phyloP scores from a whole-genome alignment of 2,888 invertebrate genomes.

The Drosophila siamana region DNA sequence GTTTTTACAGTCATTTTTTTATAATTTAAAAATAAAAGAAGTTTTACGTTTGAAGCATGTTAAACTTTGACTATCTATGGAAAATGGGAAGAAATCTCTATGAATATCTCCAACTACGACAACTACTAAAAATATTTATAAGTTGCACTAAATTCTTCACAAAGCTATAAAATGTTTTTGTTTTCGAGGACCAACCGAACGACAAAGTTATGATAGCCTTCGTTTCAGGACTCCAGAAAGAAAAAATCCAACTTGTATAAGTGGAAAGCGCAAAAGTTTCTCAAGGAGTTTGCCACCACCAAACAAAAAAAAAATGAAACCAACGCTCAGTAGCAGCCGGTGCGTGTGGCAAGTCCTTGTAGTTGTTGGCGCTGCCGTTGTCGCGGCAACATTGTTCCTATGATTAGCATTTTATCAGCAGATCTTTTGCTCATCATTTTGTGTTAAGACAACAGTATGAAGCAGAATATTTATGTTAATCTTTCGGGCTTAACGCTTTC shows the following conservation, averaged over 20 bases:
- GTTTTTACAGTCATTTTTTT: too few relatives aligned
- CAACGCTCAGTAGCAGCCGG: constrained; percentile 44
- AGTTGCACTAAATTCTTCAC: neutral
- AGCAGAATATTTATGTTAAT: constrained; percentile 73
- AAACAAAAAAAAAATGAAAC: constrained; percentile 1
- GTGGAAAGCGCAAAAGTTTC: constrained; percentile 66
- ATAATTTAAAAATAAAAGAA: too few relatives aligned
- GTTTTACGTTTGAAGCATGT: too few relatives aligned
- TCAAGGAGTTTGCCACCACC: constrained; percentile 55
- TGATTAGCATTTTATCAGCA: constrained; percentile 80
- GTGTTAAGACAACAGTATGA: constrained; percentile 57
- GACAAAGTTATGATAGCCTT: constrained; percentile 27
- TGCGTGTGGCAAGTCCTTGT: constrained; percentile 46
- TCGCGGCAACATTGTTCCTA: constrained; percentile 66
- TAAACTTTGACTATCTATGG: too few relatives aligned
- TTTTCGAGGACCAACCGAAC: constrained; percentile 10
- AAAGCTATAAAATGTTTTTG: neutral
- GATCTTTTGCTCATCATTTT: constrained; percentile 67
- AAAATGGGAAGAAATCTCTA: too few relatives aligned
- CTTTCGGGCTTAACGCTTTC: constrained; percentile 47
- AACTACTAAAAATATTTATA: neutral
- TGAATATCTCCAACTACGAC: too few relatives aligned
- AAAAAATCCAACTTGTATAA: constrained; percentile 48
- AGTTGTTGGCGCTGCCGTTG: constrained; percentile 31
- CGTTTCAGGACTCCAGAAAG: constrained; percentile 1